Evolutionary conservation across 2,888 invertebrate genomes (phyloP).

Genomic region (Atrina japonica): DNA sequence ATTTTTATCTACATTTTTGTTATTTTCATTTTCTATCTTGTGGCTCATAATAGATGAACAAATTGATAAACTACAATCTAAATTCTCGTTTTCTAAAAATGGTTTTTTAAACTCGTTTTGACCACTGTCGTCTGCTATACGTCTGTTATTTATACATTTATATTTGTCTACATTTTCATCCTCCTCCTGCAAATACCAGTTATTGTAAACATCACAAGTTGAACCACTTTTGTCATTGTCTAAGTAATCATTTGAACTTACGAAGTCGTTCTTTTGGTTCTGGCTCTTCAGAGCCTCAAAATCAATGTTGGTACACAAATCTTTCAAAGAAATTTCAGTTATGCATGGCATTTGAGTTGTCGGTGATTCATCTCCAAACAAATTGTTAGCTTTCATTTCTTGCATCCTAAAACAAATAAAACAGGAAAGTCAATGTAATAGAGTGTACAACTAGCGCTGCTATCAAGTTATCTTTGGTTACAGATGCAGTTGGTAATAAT

Average conservation of each 20-base stretch:
- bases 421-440: too few species aligned
- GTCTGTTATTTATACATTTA: constrained; percentile 6
- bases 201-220: not conserved
- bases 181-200: not conserved
- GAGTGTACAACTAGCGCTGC: too few species aligned
- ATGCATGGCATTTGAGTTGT: constrained; percentile 60
- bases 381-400: constrained; percentile 70
- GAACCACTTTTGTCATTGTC: constrained; percentile 5
- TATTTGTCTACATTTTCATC: not conserved
- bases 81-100: not conserved
- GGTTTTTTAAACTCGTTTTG: not conserved
- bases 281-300: constrained; percentile 56
- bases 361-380: constrained; percentile 66
- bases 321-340: constrained; percentile 69
- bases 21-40: too few species aligned
- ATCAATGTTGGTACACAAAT: constrained; percentile 68
- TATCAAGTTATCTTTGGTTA: too few species aligned
- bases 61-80: not conserved
- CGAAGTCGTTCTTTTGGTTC: constrained; percentile 27
- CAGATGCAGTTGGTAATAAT: too few species aligned
- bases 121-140: not conserved
- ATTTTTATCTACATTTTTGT: too few species aligned
- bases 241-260: constrained; percentile 10
- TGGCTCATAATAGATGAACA: too few species aligned
- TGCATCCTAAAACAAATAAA: constrained; percentile 63